Evolutionary conservation across 2,888 invertebrate genomes (phyloP).

Genomic region (Tachystola acroxantha): DNA sequence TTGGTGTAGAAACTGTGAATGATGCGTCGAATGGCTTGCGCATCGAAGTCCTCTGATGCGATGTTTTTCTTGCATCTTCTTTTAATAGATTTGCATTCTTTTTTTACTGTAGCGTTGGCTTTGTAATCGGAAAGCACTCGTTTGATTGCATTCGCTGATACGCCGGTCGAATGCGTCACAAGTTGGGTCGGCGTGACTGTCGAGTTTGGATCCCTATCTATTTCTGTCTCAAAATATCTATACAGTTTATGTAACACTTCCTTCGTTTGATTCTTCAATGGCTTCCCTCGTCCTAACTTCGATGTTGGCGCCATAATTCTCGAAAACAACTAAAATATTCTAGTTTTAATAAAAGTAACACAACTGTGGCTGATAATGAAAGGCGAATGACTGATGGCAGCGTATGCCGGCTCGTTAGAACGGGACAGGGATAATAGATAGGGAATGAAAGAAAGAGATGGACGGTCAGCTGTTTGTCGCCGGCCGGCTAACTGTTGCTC

Average conservation of each 20-base stretch:
- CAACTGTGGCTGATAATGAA: conserved; percentile 31
- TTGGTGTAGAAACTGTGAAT: conserved; percentile 31
- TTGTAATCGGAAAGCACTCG: conserved; percentile 24
- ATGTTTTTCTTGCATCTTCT: conserved; percentile 24
- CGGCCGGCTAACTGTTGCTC: conserved; percentile 5
- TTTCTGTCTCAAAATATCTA: conserved; percentile 30
- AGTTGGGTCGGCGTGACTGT: conserved; percentile 30
- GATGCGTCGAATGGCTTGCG: conserved; percentile 26
- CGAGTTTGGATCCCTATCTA: conserved; percentile 29
- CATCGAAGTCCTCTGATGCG: conserved; percentile 24
- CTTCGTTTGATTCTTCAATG: conserved; percentile 31
- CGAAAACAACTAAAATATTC: conserved; percentile 15
- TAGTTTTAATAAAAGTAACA: conserved; percentile 15
- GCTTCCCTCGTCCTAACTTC: conserved; percentile 29
- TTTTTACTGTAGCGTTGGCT: conserved; percentile 17
- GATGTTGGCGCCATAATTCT: conserved; percentile 28
- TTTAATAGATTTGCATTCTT: conserved; percentile 18
- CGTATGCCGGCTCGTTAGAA: conserved; percentile 1
- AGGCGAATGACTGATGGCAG: conserved; percentile 28
- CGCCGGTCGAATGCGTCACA: conserved; percentile 31
- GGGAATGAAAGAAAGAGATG: conserved; percentile 17
- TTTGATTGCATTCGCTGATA: conserved; percentile 28
- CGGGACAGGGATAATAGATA: conserved; percentile 15
- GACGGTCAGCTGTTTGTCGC: conserved; percentile 2
- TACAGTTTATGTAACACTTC: conserved; percentile 30